Evolutionary conservation across 2,888 invertebrate species (phyloP).

Genomic region (Acleris sparsana): DNA sequence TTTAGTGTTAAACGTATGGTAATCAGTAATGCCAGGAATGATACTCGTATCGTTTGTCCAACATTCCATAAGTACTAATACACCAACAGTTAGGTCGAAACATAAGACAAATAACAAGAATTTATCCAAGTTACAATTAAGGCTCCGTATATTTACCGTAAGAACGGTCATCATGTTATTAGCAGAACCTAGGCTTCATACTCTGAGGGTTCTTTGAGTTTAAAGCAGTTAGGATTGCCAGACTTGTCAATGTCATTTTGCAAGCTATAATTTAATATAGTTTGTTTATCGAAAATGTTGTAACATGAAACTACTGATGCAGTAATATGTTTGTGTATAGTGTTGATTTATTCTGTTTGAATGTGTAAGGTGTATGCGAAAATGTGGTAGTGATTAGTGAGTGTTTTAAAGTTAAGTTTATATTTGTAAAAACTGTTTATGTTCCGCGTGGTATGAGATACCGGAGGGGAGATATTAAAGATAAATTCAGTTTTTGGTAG

Average conservation of each 20-base stretch:
- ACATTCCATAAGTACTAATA: slow-evolving; percentile 33
- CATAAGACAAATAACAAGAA: slow-evolving; percentile 16
- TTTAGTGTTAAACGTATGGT: slow-evolving; percentile 24
- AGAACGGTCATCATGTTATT: not conserved
- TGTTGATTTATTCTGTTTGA: too few species aligned
- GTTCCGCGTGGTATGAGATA: too few species aligned
- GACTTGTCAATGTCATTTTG: not conserved
- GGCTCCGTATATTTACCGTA: slow-evolving; percentile 36
- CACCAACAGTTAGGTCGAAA: slow-evolving; percentile 4
- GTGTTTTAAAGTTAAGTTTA: too few species aligned
- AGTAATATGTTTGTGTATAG: too few species aligned
- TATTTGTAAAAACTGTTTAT: too few species aligned
- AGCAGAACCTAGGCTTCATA: not conserved
- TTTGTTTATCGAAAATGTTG: slow-evolving; percentile 2
- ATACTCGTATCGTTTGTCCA: slow-evolving; percentile 22
- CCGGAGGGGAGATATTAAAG: too few species aligned
- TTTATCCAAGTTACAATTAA: slow-evolving; percentile 27
- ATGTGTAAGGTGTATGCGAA: too few species aligned
- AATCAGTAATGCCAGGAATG: slow-evolving; percentile 22
- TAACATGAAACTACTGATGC: too few species aligned
- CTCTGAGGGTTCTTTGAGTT: not conserved
- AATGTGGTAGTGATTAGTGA: too few species aligned
- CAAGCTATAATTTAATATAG: not conserved
- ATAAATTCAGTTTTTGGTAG: too few species aligned
- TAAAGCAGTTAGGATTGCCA: not conserved